Evolutionary conservation across 2,113 vertebrate species (phyloP).

Genomic region (Fukomys damarensis): DNA sequence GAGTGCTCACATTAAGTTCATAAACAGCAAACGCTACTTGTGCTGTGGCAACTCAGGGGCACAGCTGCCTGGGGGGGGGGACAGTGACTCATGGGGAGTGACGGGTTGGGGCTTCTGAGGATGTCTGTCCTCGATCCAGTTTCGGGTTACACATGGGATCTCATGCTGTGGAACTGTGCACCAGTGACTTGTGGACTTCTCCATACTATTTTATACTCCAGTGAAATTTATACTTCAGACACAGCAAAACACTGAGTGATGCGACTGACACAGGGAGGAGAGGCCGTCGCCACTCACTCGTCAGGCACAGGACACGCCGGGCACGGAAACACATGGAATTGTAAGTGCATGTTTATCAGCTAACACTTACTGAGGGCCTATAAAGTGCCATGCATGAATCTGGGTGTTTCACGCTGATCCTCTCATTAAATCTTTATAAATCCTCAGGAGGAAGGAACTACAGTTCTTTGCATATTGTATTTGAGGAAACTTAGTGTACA

Average conservation of each 20-base stretch:
- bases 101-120: background rate
- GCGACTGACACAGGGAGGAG: background rate
- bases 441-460: background rate
- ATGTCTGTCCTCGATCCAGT: background rate
- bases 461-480: no score
- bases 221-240: background rate
- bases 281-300: fast-evolving
- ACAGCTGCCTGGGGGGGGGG: background rate
- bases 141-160: no score
- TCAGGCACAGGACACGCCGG: fast-evolving
- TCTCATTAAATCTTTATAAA: background rate
- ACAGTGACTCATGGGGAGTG: background rate
- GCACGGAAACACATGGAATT: fast-evolving
- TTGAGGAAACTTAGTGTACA: background rate
- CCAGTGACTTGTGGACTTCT: background rate
- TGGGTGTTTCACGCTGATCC: fast-evolving
- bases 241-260: background rate
- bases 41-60: no score
- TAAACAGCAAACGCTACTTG: no score
- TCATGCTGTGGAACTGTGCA: background rate
- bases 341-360: background rate
- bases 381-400: fast-evolving
- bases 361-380: background rate
- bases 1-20: fast-evolving
- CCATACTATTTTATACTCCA: background rate